These are phyloP conservation scores for Heliconius ethilla DNA, from an alignment of 2,888 invertebrate genomes.

Conservation along the genomic window DNA sequence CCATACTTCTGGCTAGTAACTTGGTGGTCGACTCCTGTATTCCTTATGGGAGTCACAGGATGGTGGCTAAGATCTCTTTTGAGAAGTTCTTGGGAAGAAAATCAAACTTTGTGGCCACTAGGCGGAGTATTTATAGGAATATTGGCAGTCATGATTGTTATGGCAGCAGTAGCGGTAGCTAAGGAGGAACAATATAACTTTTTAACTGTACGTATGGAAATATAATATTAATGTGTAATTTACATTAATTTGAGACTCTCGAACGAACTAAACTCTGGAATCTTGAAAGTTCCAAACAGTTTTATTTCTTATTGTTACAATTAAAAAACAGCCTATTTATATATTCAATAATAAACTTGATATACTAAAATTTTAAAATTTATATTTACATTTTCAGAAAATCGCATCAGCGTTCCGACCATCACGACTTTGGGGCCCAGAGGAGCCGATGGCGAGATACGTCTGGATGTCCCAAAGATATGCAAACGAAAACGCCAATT, in stretches of 20 bases:
- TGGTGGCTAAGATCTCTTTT: conserved; percentile 73
- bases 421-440: conserved; percentile 75
- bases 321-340: background rate
- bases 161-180: conserved; percentile 70
- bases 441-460: conserved; percentile 74
- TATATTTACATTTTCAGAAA: conserved; percentile 61
- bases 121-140: conserved; percentile 63
- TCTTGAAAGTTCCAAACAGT: too few relatives aligned
- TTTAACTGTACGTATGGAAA: conserved; percentile 57
- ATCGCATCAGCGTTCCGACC: conserved; percentile 72
- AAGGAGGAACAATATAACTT: conserved; percentile 78
- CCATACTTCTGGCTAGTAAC: conserved; percentile 67
- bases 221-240: too few relatives aligned
- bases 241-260: too few relatives aligned
- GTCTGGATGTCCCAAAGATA: conserved; percentile 77
- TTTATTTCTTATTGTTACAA: too few relatives aligned
- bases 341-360: background rate
- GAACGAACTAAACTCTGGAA: too few relatives aligned
- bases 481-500: conserved; percentile 61
- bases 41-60: conserved; percentile 66
- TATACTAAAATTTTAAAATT: background rate
- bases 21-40: conserved; percentile 68
- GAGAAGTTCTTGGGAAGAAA: conserved; percentile 57
- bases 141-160: conserved; percentile 64
- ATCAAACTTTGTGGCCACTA: conserved; percentile 65